These are phyloP conservation scores for Pammene aurita DNA, from an alignment of 2,888 invertebrate genomes.

Conservation along the genomic window DNA sequence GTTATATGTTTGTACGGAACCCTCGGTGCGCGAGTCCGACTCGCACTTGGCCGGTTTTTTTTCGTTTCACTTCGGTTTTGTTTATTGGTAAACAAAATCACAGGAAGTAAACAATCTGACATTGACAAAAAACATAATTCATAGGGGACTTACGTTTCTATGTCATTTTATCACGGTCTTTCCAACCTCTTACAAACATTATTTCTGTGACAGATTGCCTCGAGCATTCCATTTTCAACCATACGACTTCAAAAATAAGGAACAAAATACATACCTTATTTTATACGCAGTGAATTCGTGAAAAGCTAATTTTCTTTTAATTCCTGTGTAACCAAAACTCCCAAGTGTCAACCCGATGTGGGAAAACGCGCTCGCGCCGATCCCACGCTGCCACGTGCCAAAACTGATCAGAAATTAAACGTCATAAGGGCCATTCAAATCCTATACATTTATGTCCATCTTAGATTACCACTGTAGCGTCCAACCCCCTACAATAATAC, in stretches of 20 bases:
- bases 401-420: conserved; percentile 1
- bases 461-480: background rate
- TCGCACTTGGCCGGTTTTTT: no score
- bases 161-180: background rate
- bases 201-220: background rate
- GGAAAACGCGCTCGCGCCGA: conserved; percentile 58
- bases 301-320: conserved; percentile 21
- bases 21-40: no score
- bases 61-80: background rate
- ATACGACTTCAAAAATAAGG: background rate
- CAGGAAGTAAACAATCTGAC: conserved; percentile 4
- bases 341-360: conserved; percentile 51
- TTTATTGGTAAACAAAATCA: background rate
- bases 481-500: background rate
- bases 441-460: background rate
- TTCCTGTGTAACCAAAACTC: conserved; percentile 13
- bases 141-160: background rate
- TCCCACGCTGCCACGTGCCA: conserved; percentile 59
- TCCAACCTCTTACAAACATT: background rate
- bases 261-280: background rate
- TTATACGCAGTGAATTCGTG: background rate
- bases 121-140: background rate
- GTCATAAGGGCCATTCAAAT: background rate
- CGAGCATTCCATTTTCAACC: background rate
- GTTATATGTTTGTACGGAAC: no score